These are phyloP conservation scores for Herpetotheres cachinnans DNA, from an alignment of 2,113 vertebrate genomes.

Conservation along the genomic window DNA sequence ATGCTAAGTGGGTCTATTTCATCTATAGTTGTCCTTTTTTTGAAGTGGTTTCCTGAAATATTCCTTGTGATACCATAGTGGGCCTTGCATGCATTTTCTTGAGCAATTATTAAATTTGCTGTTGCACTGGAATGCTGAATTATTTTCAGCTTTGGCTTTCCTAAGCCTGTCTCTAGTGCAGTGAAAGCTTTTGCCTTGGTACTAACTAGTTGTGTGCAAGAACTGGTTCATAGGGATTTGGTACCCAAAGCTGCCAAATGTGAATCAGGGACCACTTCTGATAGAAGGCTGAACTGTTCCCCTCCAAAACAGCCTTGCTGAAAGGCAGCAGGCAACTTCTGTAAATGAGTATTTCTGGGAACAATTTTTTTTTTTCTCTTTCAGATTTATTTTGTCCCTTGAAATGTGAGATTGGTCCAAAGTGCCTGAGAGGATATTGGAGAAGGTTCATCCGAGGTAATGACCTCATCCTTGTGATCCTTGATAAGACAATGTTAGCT, in stretches of 20 bases:
- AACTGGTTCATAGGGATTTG: background rate
- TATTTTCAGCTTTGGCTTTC: background rate
- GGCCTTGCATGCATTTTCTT: background rate
- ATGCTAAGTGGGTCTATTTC: background rate
- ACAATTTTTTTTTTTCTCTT: background rate
- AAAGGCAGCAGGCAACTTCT: background rate
- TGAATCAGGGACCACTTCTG: background rate
- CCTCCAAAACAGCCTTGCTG: background rate
- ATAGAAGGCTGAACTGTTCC: background rate
- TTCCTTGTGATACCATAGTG: background rate
- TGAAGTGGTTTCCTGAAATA: background rate
- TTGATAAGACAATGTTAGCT: background rate
- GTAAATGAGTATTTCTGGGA: background rate
- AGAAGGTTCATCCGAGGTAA: background rate
- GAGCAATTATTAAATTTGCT: slow-evolving; percentile 18
- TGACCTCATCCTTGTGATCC: background rate
- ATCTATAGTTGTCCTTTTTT: background rate
- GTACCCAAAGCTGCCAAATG: background rate
- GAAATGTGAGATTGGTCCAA: background rate
- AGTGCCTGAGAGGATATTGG: background rate
- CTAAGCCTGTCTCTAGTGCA: background rate
- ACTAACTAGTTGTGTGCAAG: background rate
- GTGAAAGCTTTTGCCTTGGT: background rate
- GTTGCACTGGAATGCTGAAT: background rate
- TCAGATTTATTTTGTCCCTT: background rate